Conservation (phyloP, 2,797 vertebrate genomes). For the Hyperoplus immaculatus region DNA sequence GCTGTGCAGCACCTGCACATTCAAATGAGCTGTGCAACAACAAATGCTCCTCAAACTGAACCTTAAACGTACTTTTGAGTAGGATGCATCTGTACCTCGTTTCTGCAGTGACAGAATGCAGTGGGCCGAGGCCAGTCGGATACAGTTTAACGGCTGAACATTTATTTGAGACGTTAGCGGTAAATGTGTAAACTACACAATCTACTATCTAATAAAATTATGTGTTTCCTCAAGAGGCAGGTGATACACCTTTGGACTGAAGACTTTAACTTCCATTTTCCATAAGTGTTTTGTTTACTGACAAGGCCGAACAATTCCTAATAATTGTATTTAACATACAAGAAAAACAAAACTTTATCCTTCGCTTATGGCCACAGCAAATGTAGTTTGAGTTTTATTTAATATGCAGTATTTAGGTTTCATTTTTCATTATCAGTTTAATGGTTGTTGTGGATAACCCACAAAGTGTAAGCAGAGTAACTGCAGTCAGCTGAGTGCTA, state of each 20-base stretch:
- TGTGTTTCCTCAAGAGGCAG: neutral
- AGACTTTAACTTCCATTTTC: neutral
- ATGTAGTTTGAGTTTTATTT: neutral
- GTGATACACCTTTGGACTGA: slow-evolving; percentile 8
- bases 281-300: neutral
- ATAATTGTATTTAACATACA: neutral
- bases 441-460: too few relatives aligned
- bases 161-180: neutral
- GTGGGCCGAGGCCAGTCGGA: slow-evolving; percentile 9
- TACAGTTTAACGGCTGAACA: neutral
- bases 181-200: slow-evolving; percentile 10
- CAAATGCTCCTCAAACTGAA: slow-evolving; percentile 11
- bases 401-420: slow-evolving; percentile 4
- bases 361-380: neutral
- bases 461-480: neutral
- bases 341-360: neutral
- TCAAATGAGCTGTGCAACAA: slow-evolving; percentile 34
- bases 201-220: slow-evolving; percentile 4
- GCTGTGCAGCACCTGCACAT: slow-evolving; percentile 38
- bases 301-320: too few relatives aligned
- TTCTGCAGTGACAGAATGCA: slow-evolving; percentile 6
- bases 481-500: slow-evolving; percentile 13
- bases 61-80: slow-evolving; percentile 19
- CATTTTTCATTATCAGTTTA: too few relatives aligned
- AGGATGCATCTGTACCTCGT: neutral